A percentile compares a stretch with the other conserved stretches of the same genome.
phyloP scores from a whole-genome alignment of 2,797 vertebrate species.

The Enteromius fasciolatus region DNA sequence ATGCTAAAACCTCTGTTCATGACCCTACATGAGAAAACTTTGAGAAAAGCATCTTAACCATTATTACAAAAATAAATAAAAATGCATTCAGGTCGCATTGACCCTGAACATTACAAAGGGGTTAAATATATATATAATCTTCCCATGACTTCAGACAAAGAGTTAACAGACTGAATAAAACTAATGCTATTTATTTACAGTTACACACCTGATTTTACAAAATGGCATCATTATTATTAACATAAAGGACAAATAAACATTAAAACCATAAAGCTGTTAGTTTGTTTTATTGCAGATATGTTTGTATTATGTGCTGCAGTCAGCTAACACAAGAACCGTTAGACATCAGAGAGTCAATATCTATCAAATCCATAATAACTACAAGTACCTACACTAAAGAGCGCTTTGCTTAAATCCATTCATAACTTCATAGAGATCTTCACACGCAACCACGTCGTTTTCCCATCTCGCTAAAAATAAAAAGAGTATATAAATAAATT shows the following conservation, averaged over 20 bases:
- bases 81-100: neutral
- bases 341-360: neutral
- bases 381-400: constrained; percentile 2
- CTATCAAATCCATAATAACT: neutral
- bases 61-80: neutral
- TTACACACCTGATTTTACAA: neutral
- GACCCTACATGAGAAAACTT: too few relatives aligned
- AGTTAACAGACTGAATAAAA: too few relatives aligned
- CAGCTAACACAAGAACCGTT: neutral
- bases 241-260: neutral
- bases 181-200: neutral
- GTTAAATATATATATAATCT: neutral
- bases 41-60: neutral
- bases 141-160: neutral
- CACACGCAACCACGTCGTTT: neutral
- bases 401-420: neutral
- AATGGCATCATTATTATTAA: neutral
- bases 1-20: neutral
- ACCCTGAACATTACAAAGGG: neutral
- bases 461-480: neutral
- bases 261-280: neutral
- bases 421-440: neutral
- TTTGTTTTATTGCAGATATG: neutral
- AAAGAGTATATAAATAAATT: neutral
- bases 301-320: neutral